Percentiles rank a stretch among this genome's conserved stretches.
Conservation (phyloP, 1,140 invertebrate genomes). For the Glossosoma conforme region DNA sequence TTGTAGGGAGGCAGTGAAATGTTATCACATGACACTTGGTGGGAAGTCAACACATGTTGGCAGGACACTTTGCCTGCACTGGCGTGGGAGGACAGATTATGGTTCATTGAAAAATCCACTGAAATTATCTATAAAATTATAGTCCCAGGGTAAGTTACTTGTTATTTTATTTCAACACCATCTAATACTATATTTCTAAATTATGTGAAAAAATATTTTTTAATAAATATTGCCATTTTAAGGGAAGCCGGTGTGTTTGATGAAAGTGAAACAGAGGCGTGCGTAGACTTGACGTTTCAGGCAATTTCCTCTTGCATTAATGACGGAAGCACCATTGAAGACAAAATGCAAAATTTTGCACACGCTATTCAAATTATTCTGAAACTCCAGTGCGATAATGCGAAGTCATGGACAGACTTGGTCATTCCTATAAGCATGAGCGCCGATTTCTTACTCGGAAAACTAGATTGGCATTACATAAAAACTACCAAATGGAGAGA, state of each 20-base stretch:
- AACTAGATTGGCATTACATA: conserved; percentile 9
- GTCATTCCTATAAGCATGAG: conserved; percentile 9
- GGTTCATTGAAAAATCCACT: conserved; percentile 16
- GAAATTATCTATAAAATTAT: conserved; percentile 25
- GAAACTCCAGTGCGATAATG: conserved; percentile 15
- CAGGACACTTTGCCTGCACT: conserved; percentile 43
- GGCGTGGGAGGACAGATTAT: conserved; percentile 9
- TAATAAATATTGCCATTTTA: too few relatives aligned
- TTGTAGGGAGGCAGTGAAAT: conserved; percentile 32
- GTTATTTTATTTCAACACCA: conserved; percentile 2
- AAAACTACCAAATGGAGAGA: conserved; percentile 8
- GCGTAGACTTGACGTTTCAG: conserved; percentile 25
- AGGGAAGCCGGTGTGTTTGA: conserved; percentile 5
- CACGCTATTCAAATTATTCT: conserved; percentile 12
- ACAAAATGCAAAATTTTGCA: conserved; percentile 11
- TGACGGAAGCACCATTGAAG: not conserved
- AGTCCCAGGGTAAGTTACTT: conserved; percentile 15
- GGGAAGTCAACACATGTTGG: conserved; percentile 52
- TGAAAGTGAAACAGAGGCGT: conserved; percentile 14
- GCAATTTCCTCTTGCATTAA: conserved; percentile 22
- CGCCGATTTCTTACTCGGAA: conserved; percentile 23
- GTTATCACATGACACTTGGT: conserved; percentile 46
- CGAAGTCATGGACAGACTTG: conserved; percentile 7
- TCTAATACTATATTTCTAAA: not conserved
- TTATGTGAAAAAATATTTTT: not conserved